phyloP scores from a whole-genome alignment of 2,113 vertebrate genomes.

The Sapajus apella region DNA sequence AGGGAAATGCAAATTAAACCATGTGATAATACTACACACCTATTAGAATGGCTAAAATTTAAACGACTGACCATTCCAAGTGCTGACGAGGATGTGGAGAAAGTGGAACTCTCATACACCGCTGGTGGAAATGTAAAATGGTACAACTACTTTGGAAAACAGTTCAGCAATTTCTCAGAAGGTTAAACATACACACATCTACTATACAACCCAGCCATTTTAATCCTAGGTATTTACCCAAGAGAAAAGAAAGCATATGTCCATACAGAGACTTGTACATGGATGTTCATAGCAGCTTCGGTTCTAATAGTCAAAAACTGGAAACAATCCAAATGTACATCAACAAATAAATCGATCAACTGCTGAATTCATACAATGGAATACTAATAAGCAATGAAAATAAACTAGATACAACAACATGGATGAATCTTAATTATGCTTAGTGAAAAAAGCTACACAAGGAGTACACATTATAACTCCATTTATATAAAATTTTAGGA shows the following conservation, averaged over 20 bases:
- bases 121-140: slow-evolving; percentile 9
- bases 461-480: background rate
- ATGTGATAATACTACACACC: background rate
- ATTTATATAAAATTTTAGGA: slow-evolving; percentile 13
- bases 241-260: background rate
- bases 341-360: background rate
- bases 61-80: slow-evolving; percentile 15
- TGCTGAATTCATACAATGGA: background rate
- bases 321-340: background rate
- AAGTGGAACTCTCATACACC: background rate
- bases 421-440: background rate
- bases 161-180: slow-evolving; percentile 5
- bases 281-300: background rate
- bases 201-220: background rate
- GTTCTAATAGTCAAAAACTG: background rate
- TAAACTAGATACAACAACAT: background rate
- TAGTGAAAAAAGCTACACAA: background rate
- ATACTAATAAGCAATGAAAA: slow-evolving; percentile 8
- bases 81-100: background rate
- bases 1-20: slow-evolving; percentile 29
- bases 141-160: slow-evolving; percentile 21
- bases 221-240: background rate
- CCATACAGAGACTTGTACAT: background rate
- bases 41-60: background rate
- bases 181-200: background rate